These are phyloP conservation scores for Drosophila gaucha DNA, from an alignment of 2,888 invertebrate species.

Conservation along the genomic window DNA sequence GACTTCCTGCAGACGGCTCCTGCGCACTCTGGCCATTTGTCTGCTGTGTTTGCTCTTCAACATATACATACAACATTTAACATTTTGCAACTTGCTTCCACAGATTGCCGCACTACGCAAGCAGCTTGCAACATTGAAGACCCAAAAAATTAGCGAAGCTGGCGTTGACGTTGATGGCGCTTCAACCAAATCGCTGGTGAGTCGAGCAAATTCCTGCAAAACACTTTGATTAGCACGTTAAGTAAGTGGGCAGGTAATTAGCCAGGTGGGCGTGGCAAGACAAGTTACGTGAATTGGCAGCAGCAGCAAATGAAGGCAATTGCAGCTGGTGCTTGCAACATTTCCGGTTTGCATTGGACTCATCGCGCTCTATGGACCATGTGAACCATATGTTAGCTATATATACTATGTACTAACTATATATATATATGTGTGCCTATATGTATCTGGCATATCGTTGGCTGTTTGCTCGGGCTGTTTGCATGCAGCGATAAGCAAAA, in stretches of 20 bases:
- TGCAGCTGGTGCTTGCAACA: neutral
- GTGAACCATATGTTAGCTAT: slow-evolving; percentile 3
- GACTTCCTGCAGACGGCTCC: slow-evolving; percentile 24
- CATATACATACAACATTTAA: slow-evolving; percentile 10
- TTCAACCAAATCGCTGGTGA: slow-evolving; percentile 75
- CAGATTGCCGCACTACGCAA: slow-evolving; percentile 84
- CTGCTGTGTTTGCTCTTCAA: neutral
- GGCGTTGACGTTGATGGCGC: slow-evolving; percentile 13
- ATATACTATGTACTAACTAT: neutral
- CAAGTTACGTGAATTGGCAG: slow-evolving; percentile 4
- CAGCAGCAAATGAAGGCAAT: slow-evolving; percentile 8
- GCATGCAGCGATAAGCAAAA: slow-evolving; percentile 55
- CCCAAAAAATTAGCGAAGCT: slow-evolving; percentile 66
- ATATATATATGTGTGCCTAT: slow-evolving; percentile 3
- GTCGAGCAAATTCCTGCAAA: slow-evolving; percentile 40
- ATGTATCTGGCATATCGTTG: slow-evolving; percentile 34
- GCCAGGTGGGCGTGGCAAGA: slow-evolving; percentile 19
- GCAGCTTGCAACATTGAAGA: slow-evolving; percentile 83
- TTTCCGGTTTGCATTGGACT: slow-evolving; percentile 5
- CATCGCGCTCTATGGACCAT: slow-evolving; percentile 15
- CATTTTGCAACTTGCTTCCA: slow-evolving; percentile 15
- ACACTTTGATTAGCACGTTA: slow-evolving; percentile 28
- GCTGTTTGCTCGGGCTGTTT: slow-evolving; percentile 48
- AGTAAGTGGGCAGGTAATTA: neutral
- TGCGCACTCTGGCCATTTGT: slow-evolving; percentile 5